A percentile compares a stretch with the other conserved stretches of the same genome.
phyloP scores from a whole-genome alignment of 2,797 vertebrate species.

The Chaenodraco wilsoni region DNA sequence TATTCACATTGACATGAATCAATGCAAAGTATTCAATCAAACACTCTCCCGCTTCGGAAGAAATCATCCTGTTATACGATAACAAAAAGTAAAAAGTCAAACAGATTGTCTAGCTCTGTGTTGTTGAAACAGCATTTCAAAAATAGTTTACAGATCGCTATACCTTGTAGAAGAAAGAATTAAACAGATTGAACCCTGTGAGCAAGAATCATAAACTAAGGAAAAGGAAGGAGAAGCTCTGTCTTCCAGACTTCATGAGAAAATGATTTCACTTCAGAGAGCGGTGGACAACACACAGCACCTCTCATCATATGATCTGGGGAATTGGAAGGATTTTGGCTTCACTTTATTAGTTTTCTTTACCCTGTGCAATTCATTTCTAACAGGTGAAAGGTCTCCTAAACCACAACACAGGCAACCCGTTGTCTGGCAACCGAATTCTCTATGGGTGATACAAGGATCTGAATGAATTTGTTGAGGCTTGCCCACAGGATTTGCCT shows the following conservation, averaged over 20 bases:
- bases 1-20: constrained; percentile 23
- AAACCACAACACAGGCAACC: neutral
- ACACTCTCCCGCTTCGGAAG: constrained; percentile 31
- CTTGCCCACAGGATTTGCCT: neutral
- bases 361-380: constrained; percentile 11
- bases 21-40: constrained; percentile 32
- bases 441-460: constrained; percentile 3
- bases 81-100: constrained; percentile 6
- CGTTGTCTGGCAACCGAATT: neutral
- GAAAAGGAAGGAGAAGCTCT: constrained; percentile 29
- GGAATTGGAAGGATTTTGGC: constrained; percentile 24
- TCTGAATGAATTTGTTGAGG: neutral
- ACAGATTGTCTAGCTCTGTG: constrained; percentile 32
- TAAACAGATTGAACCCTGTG: constrained; percentile 58
- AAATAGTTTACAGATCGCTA: constrained; percentile 46
- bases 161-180: constrained; percentile 48
- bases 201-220: constrained; percentile 47
- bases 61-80: constrained; percentile 54
- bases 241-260: constrained; percentile 42
- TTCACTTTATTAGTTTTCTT: constrained; percentile 29
- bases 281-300: constrained; percentile 29
- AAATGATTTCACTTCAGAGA: constrained; percentile 45
- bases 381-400: constrained; percentile 12
- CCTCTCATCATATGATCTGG: constrained; percentile 29
- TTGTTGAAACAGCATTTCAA: constrained; percentile 59